Conservation (phyloP, 2,888 invertebrate species). For the Cephus sareptanus region DNA sequence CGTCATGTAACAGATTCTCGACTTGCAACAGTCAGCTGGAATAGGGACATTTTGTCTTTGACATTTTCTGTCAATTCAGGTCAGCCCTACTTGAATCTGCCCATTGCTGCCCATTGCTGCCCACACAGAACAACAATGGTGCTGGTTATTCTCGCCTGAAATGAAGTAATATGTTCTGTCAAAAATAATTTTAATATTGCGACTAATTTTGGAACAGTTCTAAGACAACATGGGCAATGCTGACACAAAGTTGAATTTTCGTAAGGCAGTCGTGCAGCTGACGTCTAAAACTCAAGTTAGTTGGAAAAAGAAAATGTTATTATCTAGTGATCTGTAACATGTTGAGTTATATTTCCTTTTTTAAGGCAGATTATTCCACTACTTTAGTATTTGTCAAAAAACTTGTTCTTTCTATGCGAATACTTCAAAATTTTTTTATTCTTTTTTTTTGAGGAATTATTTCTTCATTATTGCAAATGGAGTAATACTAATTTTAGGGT, state of each 20-base stretch:
- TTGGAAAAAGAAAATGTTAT: constrained; percentile 17
- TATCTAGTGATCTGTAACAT: constrained; percentile 13
- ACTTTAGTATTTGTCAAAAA: not conserved
- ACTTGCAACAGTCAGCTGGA: too few relatives aligned
- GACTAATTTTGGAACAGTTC: not conserved
- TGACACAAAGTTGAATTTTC: constrained; percentile 97
- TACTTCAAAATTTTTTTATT: constrained; percentile 1
- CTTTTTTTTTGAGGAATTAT: not conserved
- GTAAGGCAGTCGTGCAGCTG: constrained; percentile 97
- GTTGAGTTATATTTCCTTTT: not conserved
- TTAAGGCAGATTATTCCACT: not conserved
- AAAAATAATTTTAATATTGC: too few relatives aligned
- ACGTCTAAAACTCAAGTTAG: constrained; percentile 95
- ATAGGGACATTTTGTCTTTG: too few relatives aligned
- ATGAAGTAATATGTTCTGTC: too few relatives aligned
- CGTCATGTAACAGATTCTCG: too few relatives aligned
- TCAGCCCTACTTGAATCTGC: too few relatives aligned
- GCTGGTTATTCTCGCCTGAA: too few relatives aligned
- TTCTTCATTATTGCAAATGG: constrained; percentile 7
- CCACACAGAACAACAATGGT: too few relatives aligned
- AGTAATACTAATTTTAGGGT: constrained; percentile 1
- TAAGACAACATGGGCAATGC: constrained; percentile 89
- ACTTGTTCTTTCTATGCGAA: constrained; percentile 9
- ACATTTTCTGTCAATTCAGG: too few relatives aligned
- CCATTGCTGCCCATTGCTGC: too few relatives aligned